phyloP scores from a whole-genome alignment of 2,888 invertebrate genomes.

The Pristionchus fissidentatus region DNA sequence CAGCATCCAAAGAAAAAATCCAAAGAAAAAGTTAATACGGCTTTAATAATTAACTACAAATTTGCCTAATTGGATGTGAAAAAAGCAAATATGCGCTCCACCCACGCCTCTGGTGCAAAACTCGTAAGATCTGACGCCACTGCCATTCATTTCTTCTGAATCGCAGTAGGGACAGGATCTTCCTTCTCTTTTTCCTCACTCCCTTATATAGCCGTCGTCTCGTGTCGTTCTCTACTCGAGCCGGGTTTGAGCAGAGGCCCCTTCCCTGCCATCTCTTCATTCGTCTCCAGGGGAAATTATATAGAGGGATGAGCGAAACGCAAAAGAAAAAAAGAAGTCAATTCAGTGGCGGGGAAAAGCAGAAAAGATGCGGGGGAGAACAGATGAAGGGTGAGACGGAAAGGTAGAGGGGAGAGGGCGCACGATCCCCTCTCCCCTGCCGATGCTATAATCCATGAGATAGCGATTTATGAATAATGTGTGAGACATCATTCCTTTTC shows the following conservation, averaged over 20 bases:
- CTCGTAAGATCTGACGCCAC: conserved; percentile 32
- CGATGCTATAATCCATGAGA: too few species aligned
- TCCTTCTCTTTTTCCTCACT: neutral
- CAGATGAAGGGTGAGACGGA: neutral
- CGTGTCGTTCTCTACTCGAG: neutral
- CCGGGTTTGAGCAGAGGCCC: too few species aligned
- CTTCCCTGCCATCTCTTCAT: neutral
- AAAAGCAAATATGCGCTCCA: neutral
- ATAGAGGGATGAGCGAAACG: neutral
- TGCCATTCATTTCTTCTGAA: conserved; percentile 39
- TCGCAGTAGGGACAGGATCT: conserved; percentile 37
- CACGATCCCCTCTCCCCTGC: too few species aligned
- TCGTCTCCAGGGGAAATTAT: neutral
- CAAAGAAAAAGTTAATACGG: too few species aligned
- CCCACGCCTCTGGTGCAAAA: neutral
- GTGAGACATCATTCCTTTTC: too few species aligned
- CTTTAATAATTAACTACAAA: too few species aligned
- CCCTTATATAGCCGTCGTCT: conserved; percentile 7
- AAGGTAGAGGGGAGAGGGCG: neutral
- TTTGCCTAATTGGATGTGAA: too few species aligned
- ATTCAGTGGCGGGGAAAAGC: neutral
- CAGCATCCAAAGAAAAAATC: too few species aligned
- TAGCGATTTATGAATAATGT: too few species aligned
- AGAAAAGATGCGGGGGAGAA: neutral
- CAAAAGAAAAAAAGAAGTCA: neutral